These are phyloP conservation scores for Phalacrocorax brasilianus DNA, from an alignment of 2,113 vertebrate genomes.

Conservation along the genomic window DNA sequence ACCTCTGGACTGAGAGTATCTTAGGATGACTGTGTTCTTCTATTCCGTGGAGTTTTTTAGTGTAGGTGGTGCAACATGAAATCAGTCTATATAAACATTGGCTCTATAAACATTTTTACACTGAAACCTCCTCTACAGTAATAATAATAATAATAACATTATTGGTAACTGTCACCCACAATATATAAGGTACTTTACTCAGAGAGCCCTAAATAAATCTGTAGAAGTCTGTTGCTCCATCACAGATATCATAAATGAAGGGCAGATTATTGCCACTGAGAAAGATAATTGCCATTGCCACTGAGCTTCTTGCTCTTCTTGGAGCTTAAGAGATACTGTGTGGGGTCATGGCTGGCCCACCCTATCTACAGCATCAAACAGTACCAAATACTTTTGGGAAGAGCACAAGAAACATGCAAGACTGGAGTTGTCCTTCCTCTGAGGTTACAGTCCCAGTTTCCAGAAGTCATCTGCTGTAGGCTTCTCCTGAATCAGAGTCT, in stretches of 20 bases:
- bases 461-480: not conserved
- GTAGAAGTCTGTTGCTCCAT: not conserved
- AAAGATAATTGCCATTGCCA: not conserved
- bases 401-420: not conserved
- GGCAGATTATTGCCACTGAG: not conserved
- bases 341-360: not conserved
- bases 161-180: not conserved
- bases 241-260: not conserved
- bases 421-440: not conserved
- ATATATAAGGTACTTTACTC: not conserved
- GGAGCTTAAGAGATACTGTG: not conserved
- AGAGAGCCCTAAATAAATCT: not conserved
- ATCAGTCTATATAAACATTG: constrained; percentile 22
- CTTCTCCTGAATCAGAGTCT: not conserved
- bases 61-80: not conserved
- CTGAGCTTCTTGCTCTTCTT: not conserved
- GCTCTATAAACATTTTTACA: not conserved
- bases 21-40: constrained; percentile 10
- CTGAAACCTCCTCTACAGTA: constrained; percentile 3
- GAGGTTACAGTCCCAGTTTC: not conserved
- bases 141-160: constrained; percentile 14
- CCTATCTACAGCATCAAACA: not conserved
- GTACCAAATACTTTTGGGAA: not conserved
- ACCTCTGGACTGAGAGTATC: constrained; percentile 23
- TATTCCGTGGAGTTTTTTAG: not conserved